Evolutionary conservation across 2,888 invertebrate species (phyloP).

Genomic region (Beris chalybata): DNA sequence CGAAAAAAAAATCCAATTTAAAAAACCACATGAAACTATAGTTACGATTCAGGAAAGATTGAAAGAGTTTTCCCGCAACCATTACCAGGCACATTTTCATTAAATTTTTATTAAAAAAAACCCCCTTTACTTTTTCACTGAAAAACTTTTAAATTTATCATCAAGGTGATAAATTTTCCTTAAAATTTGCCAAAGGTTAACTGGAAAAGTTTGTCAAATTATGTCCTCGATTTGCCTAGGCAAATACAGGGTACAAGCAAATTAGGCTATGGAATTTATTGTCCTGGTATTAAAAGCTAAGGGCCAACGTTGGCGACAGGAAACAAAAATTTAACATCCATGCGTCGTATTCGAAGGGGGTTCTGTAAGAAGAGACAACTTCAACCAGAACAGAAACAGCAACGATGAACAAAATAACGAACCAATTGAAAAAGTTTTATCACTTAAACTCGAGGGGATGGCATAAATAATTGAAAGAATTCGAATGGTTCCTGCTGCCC

Average conservation of each 20-base stretch:
- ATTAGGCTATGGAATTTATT: conserved; percentile 32
- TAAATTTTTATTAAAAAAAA: conserved; percentile 21
- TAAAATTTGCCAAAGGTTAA: conserved; percentile 29
- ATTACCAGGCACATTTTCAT: conserved; percentile 24
- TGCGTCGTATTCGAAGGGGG: conserved; percentile 2
- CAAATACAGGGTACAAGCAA: conserved; percentile 25
- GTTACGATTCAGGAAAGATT: too few relatives aligned
- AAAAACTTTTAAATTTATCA: conserved; percentile 27
- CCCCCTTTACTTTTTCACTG: not conserved
- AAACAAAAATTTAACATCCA: conserved; percentile 28
- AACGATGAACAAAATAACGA: conserved; percentile 6
- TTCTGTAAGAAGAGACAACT: too few relatives aligned
- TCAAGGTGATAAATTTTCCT: conserved; percentile 28
- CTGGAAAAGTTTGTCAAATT: conserved; percentile 31
- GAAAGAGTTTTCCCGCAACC: conserved; percentile 19
- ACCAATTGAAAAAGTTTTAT: conserved; percentile 31
- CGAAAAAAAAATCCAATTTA: too few relatives aligned
- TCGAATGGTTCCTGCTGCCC: not conserved
- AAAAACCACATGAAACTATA: too few relatives aligned
- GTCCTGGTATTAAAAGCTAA: conserved; percentile 14
- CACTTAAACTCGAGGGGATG: conserved; percentile 17
- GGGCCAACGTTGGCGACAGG: not conserved
- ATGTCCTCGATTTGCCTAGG: conserved; percentile 28
- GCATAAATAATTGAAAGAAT: conserved; percentile 23
- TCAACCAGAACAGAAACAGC: too few relatives aligned